Evolutionary conservation across 2,888 invertebrate species (phyloP).

Genomic region (Drosophila austrosaltans): DNA sequence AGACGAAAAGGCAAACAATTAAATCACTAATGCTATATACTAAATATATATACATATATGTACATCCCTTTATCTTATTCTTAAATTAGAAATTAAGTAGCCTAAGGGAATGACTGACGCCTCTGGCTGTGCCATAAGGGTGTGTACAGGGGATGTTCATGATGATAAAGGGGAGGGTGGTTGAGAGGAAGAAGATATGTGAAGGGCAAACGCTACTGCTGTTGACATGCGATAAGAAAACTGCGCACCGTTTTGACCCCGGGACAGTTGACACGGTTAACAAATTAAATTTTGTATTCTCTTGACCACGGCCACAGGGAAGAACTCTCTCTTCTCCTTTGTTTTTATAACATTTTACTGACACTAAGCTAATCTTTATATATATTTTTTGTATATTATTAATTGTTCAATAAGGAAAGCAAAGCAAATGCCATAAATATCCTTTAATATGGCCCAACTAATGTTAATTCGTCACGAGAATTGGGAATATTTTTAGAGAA

Average conservation of each 20-base stretch:
- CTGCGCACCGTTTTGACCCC: constrained; percentile 49
- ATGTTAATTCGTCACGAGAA: constrained; percentile 60
- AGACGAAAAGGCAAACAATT: constrained; percentile 6
- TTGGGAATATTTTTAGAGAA: constrained; percentile 31
- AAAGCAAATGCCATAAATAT: constrained; percentile 60
- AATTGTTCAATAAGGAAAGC: constrained; percentile 53
- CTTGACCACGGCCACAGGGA: constrained; percentile 12
- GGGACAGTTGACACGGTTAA: constrained; percentile 30
- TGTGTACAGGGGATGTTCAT: constrained; percentile 7
- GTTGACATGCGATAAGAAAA: constrained; percentile 73
- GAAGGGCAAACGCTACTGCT: constrained; percentile 22
- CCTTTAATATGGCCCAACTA: constrained; percentile 41
- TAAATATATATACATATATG: neutral
- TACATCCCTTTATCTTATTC: neutral
- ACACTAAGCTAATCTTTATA: neutral
- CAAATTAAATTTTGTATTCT: constrained; percentile 57
- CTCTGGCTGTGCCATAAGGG: constrained; percentile 5
- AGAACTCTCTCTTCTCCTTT: too few relatives aligned
- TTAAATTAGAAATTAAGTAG: neutral
- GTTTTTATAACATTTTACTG: neutral
- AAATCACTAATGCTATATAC: neutral
- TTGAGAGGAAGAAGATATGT: constrained; percentile 6
- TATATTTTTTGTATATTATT: constrained; percentile 32
- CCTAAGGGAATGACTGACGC: constrained; percentile 3
- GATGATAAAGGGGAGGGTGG: constrained; percentile 2